phyloP scores from a whole-genome alignment of 2,797 vertebrate genomes.

The Capromys pilorides region DNA sequence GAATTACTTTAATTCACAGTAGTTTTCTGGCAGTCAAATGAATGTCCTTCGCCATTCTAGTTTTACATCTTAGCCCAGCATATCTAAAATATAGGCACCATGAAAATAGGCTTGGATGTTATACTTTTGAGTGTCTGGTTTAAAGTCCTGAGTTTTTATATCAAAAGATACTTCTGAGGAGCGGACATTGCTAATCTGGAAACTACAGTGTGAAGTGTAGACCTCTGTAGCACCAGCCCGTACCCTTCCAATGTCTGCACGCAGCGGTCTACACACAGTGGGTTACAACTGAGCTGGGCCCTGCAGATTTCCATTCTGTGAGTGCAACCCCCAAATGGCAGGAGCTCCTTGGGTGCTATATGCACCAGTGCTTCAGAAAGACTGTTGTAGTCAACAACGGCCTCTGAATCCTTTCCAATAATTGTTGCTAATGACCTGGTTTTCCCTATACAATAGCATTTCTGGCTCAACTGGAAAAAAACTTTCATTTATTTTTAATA shows the following conservation, averaged over 20 bases:
- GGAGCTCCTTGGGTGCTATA: not conserved
- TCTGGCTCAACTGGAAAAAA: constrained; percentile 23
- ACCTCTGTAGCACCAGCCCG: not conserved
- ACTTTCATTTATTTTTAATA: constrained; percentile 32
- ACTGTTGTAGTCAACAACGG: not conserved
- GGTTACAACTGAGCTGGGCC: not conserved
- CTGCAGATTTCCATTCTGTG: not conserved
- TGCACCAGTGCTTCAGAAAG: not conserved
- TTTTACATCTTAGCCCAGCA: not conserved
- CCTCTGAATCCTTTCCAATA: not conserved
- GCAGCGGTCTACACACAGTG: not conserved
- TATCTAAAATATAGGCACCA: not conserved
- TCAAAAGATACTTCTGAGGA: not conserved
- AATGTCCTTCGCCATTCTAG: not conserved
- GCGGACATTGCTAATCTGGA: not conserved
- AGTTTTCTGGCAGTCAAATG: not conserved
- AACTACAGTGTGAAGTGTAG: not conserved
- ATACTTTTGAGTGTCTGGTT: not conserved
- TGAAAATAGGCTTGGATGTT: not conserved
- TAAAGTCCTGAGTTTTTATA: not conserved
- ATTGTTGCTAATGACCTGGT: not conserved
- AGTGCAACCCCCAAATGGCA: not conserved
- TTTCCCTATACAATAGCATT: not conserved
- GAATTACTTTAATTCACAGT: not conserved
- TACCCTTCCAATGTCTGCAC: not conserved